phyloP scores from a whole-genome alignment of 2,797 vertebrate species.

The Sebastes matsubarae region DNA sequence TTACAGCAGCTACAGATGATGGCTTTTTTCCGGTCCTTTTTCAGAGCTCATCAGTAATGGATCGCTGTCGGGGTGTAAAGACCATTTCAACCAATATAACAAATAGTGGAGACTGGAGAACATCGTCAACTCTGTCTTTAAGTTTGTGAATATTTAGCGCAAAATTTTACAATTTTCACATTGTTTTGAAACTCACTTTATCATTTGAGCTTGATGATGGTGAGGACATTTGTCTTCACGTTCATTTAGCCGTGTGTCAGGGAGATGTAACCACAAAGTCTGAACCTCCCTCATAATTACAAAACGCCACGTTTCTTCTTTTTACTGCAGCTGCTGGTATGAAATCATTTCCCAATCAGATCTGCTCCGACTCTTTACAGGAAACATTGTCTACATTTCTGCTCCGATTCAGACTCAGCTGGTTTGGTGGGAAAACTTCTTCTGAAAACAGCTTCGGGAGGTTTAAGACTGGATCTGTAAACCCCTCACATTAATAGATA shows the following conservation, averaged over 20 bases:
- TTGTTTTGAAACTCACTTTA: not conserved
- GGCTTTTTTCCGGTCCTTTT: too few relatives aligned
- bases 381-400: not conserved
- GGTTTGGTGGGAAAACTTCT: not conserved
- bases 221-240: not conserved
- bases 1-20: too few relatives aligned
- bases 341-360: not conserved
- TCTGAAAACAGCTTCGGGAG: too few relatives aligned
- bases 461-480: not conserved
- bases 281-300: not conserved
- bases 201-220: not conserved
- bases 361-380: not conserved
- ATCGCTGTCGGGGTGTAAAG: too few relatives aligned
- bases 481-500: not conserved
- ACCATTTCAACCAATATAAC: too few relatives aligned
- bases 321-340: not conserved
- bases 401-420: not conserved
- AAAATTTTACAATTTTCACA: not conserved
- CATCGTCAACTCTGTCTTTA: not conserved
- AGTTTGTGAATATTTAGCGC: not conserved
- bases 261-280: not conserved
- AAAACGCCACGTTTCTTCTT: not conserved
- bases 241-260: not conserved
- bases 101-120: too few relatives aligned
- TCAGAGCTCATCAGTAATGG: too few relatives aligned